Percentiles rank a stretch among this genome's conserved stretches.
Conservation (phyloP, 2,888 invertebrate genomes). For the Drosophila mimetica region DNA sequence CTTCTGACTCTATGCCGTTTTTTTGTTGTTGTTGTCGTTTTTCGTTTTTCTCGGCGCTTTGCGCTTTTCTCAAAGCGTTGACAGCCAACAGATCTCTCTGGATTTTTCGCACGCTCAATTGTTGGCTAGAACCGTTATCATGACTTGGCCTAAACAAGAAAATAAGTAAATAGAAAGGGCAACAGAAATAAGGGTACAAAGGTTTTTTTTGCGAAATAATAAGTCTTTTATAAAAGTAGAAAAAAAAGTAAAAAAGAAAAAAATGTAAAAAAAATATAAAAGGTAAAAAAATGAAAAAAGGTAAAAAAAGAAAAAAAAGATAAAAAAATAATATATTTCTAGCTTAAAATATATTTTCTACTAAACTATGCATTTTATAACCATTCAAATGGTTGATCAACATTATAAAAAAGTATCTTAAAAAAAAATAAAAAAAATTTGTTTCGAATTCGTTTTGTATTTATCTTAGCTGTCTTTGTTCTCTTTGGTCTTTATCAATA, state of each 20-base stretch:
- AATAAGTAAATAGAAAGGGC: constrained; percentile 17
- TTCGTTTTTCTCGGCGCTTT: constrained; percentile 11
- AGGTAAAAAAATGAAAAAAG: neutral
- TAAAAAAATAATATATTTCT: constrained; percentile 10
- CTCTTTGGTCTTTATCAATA: too few species aligned
- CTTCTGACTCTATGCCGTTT: constrained; percentile 59
- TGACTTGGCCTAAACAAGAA: constrained; percentile 29
- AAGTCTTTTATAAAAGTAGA: too few species aligned
- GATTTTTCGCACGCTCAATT: constrained; percentile 67
- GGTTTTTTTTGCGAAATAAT: too few species aligned
- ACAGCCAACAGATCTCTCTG: constrained; percentile 53
- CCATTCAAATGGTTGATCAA: too few species aligned
- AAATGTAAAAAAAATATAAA: too few species aligned
- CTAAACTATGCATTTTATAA: too few species aligned
- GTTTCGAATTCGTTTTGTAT: neutral
- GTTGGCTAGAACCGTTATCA: constrained; percentile 63
- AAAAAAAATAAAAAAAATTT: neutral
- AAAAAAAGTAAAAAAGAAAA: too few species aligned
- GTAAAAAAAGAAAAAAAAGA: constrained; percentile 58
- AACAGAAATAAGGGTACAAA: too few species aligned
- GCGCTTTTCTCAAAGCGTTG: constrained; percentile 42
- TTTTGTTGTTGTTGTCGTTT: constrained; percentile 24
- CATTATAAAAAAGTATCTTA: too few species aligned
- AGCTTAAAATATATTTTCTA: neutral
- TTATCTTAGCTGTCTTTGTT: neutral